Base-by-base conservation (phyloP, 1,140 invertebrate genomes). In the Drosophila willistoni region DNA sequence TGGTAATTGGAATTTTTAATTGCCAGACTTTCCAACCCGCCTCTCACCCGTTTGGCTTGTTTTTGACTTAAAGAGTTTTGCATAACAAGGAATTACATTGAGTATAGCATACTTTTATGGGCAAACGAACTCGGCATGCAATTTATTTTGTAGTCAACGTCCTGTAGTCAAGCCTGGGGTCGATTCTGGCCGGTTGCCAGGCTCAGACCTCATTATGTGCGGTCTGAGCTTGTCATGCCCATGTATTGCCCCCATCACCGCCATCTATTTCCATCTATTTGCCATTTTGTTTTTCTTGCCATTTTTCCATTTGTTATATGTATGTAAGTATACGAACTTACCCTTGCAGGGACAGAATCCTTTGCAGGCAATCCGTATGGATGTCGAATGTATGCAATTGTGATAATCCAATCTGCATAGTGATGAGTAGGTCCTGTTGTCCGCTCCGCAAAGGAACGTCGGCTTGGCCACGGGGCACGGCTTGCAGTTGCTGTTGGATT, bases 371-470 rank as follows among this genome's bases (percentile, higher is more conserved):
- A 97, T 95, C 81, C 94, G 94, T 83, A 98, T 95, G 73, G 94
- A 93, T 34, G 95, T 95, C 56, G 93, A 93, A 92, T 97, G 96
- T 92, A 98, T 96, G 93, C 97, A 98, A 93, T 98, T 98, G 93
- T 97, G 96, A 93, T 97, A 97, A 92, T 97, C 96, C 78, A 98
- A 93, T 74, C 97, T 94, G 92, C 97, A 98, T 61, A 96, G 94
- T 62, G 97, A 98, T 91, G 96, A 97, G 93, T 98, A 98, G n/a
- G 97, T 98, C 80, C 96, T 94, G 93, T 98, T 98, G 93, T 98
- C 97, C 36, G 95, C 95, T 70, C 97, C 97, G 93, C 97, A 98
- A 60, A 98, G 94, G 94, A 98, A 97, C 74, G 95, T 94, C 34
- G 96, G 96, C 78, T 92, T 96, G 94, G 80, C 95, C 78, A 97